Conservation (phyloP, 2,797 vertebrate species). For the Spinus olivaceus region DNA sequence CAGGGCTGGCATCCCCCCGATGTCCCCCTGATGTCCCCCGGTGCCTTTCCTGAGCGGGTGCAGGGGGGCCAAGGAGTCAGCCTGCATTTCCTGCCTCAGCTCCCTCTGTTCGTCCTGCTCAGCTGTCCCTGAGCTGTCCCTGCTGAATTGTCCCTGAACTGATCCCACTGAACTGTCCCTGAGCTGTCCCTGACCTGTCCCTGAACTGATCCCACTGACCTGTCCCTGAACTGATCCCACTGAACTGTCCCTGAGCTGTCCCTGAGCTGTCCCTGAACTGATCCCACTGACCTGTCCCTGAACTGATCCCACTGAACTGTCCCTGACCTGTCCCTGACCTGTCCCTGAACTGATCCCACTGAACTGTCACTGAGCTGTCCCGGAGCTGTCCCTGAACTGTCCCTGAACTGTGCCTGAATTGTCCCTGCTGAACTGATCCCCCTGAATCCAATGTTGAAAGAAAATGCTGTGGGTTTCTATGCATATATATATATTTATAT, state of each 20-base stretch:
- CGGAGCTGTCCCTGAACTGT: neutral
- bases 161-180: neutral
- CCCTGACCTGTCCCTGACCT: neutral
- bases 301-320: neutral
- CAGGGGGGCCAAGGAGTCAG: neutral
- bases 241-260: fast-evolving
- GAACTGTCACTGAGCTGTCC: too few relatives aligned
- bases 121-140: too few relatives aligned
- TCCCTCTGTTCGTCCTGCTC: neutral
- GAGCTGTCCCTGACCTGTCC: neutral
- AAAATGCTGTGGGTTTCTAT: neutral
- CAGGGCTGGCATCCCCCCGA: neutral
- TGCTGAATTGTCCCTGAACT: neutral
- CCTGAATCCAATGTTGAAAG: neutral
- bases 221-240: too few relatives aligned
- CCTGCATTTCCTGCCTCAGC: neutral
- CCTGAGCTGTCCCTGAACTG: neutral
- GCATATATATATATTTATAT: neutral
- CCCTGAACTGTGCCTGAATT: too few relatives aligned
- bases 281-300: too few relatives aligned
- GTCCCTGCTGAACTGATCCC: neutral
- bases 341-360: too few relatives aligned
- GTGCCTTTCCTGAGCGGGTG: neutral
- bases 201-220: too few relatives aligned
- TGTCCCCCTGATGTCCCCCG: fast-evolving